A percentile compares a stretch with the other conserved stretches of the same genome.
phyloP scores from a whole-genome alignment of 2,888 invertebrate species.

The Rhyacophila evoluta region DNA sequence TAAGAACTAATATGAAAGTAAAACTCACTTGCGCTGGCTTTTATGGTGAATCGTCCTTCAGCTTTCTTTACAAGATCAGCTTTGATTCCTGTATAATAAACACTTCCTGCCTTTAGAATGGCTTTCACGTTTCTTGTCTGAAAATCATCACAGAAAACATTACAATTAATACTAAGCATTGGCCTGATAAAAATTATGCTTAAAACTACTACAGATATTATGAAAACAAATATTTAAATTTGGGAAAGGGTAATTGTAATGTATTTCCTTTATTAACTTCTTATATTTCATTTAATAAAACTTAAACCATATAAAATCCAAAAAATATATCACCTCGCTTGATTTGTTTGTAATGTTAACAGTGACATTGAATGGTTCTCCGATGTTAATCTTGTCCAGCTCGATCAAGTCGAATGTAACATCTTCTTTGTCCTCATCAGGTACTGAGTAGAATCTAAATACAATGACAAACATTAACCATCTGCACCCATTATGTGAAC shows the following conservation, averaged over 20 bases:
- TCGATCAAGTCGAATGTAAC: constrained; percentile 75
- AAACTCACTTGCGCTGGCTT: constrained; percentile 60
- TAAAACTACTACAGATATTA: too few species aligned
- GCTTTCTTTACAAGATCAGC: constrained; percentile 78
- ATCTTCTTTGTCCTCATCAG: constrained; percentile 71
- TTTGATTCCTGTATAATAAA: constrained; percentile 83
- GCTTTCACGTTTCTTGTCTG: constrained; percentile 75
- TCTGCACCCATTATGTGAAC: too few species aligned
- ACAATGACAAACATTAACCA: too few species aligned
- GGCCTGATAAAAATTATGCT: too few species aligned
- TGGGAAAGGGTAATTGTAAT: too few species aligned
- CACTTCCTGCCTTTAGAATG: constrained; percentile 75
- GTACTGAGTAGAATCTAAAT: constrained; percentile 73
- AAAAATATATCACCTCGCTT: constrained; percentile 59
- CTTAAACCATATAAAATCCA: too few species aligned
- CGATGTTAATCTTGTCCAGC: constrained; percentile 77
- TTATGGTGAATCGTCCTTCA: constrained; percentile 74
- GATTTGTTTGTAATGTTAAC: constrained; percentile 77
- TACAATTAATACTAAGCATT: too few species aligned
- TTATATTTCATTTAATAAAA: too few species aligned
- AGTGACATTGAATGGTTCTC: constrained; percentile 75
- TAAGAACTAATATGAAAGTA: neutral
- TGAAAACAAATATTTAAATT: too few species aligned
- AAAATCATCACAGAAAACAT: too few species aligned
- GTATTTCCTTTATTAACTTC: too few species aligned